Base-by-base conservation (phyloP, 2,113 vertebrate species). In the Eurystomus gularis region DNA sequence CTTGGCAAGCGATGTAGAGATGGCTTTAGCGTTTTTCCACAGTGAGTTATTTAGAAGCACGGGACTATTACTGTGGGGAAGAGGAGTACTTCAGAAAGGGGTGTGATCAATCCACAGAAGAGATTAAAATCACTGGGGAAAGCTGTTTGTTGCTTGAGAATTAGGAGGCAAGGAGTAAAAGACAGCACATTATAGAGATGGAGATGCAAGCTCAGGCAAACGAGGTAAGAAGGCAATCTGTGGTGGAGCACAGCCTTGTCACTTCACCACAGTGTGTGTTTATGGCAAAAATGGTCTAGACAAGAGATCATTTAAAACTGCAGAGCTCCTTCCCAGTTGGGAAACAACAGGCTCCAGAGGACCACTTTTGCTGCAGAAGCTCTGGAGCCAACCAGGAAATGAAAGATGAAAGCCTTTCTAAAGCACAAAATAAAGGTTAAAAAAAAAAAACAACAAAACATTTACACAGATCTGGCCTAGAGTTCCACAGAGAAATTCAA, bases 391-490 rank as follows among this genome's bases (percentile, higher is more conserved):
- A 90, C 24, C 39, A 94, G 92, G 95, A 96, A 96, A 96, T 20
- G 58, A 54, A 79, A 94, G 92, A 93, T 93, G 72, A 96, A 95
- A 94, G 93, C 65, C 60, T 72, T 94, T 91, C 52, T 89, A 78
- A 84, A 82, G 79, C 37, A 75, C 18, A 94, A 94, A 96, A 91
- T 75, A 86, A 92, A 94, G 71, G 24, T n/a, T n/a, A n/a, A n/a
- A n/a, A n/a, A n/a, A 25, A 25, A 13, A 66, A 71, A 89, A 90
- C 15, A 48, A 48, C 42, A 80, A 64, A 69, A 35, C 23, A 26
- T n/a, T 71, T 76, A 91, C 88, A 94, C 58, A 65, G 61, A 95
- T 89, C 80, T 64, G 25, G 73, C 73, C 68, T 0, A 11, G 85
- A 90, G 77, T 46, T 89, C 87, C 90, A 94, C 28, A 89, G 73